Evolutionary conservation across 2,888 invertebrate species (phyloP).

Genomic region (Chirona hameri): DNA sequence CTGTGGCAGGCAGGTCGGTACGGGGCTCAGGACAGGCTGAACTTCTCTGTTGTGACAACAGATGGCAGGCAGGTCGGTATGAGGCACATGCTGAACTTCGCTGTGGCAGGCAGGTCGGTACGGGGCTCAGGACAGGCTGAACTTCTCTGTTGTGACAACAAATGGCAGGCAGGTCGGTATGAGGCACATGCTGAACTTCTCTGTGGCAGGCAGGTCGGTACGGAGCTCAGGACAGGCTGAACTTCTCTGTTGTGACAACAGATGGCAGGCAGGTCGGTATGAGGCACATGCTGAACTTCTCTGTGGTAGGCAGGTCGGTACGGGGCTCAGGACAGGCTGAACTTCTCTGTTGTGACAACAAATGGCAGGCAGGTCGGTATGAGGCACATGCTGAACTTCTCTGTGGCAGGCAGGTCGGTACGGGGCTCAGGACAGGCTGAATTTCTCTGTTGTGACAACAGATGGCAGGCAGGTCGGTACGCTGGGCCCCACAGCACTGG

Average conservation of each 20-base stretch:
- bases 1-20: not conserved
- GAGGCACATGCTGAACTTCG: conserved; percentile 30
- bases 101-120: not conserved
- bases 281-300: conserved; percentile 30
- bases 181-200: conserved; percentile 30
- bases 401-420: not conserved
- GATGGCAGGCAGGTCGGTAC: no score
- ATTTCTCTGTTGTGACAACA: no score
- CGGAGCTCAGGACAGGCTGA: not conserved
- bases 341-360: not conserved
- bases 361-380: not conserved
- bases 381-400: conserved; percentile 30
- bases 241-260: not conserved
- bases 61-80: conserved; percentile 6
- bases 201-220: not conserved
- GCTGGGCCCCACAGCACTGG: no score
- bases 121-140: not conserved
- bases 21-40: not conserved
- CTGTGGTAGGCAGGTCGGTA: not conserved
- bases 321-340: not conserved
- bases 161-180: conserved; percentile 4
- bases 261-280: not conserved
- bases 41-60: conserved; percentile 1
- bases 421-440: not conserved
- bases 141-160: conserved; percentile 1